A percentile compares a stretch with the other conserved stretches of the same genome.
These are phyloP conservation scores for Aphelocoma californica DNA, from an alignment of 2,797 vertebrate genomes.

Conservation along the genomic window DNA sequence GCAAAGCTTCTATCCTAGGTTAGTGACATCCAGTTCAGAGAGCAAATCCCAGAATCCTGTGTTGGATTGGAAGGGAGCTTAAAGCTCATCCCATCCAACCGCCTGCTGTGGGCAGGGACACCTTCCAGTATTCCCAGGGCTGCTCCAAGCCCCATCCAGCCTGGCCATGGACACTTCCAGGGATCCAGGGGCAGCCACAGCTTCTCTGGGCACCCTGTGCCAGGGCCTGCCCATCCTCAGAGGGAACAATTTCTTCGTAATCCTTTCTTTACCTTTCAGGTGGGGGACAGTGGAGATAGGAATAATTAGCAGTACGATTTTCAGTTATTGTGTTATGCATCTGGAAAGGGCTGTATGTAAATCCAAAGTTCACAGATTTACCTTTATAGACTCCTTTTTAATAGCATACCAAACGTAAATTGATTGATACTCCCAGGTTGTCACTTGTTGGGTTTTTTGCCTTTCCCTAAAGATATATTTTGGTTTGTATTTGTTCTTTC, in stretches of 20 bases:
- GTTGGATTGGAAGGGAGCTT: neutral
- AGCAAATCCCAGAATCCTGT: neutral
- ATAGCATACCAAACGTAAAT: neutral
- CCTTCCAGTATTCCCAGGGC: neutral
- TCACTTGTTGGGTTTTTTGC: neutral
- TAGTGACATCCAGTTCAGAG: neutral
- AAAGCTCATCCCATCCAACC: neutral
- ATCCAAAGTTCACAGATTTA: neutral
- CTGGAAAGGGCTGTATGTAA: neutral
- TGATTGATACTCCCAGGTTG: neutral
- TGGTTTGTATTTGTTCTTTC: neutral
- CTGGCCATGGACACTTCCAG: rapidly evolving
- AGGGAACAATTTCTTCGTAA: neutral
- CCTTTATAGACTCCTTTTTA: neutral
- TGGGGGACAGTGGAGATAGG: rapidly evolving
- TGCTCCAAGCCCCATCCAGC: neutral
- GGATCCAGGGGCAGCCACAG: neutral
- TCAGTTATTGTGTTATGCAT: neutral
- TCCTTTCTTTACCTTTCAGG: neutral
- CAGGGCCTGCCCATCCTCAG: rapidly evolving
- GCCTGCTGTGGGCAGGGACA: neutral
- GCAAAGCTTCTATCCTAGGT: neutral
- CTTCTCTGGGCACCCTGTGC: neutral
- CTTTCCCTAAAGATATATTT: neutral
- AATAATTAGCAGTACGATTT: neutral